These are phyloP conservation scores for Unio pictorum DNA, from an alignment of 2,888 invertebrate species.

Conservation along the genomic window DNA sequence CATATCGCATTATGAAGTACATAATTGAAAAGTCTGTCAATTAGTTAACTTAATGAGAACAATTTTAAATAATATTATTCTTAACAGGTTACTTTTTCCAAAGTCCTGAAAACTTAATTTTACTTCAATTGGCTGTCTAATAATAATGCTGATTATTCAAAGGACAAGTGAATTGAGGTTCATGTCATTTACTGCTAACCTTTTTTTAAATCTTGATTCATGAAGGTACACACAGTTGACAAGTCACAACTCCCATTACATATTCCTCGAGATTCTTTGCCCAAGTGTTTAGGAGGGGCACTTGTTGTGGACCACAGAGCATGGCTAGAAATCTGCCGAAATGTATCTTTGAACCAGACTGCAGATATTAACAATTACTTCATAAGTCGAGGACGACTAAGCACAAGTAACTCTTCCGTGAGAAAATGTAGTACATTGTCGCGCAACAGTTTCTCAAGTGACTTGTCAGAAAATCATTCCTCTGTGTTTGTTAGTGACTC, in stretches of 20 bases:
- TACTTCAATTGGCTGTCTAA: too few species aligned
- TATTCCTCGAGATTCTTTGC: constrained; percentile 91
- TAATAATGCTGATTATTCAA: too few species aligned
- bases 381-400: constrained; percentile 34
- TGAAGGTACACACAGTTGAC: constrained; percentile 87
- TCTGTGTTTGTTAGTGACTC: constrained; percentile 58
- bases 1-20: too few species aligned
- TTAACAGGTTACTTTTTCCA: too few species aligned
- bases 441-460: constrained; percentile 49
- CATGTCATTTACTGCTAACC: background rate
- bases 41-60: too few species aligned
- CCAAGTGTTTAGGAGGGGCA: constrained; percentile 89
- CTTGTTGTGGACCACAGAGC: constrained; percentile 89
- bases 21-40: too few species aligned
- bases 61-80: too few species aligned
- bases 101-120: too few species aligned
- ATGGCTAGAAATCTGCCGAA: constrained; percentile 80
- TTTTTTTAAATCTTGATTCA: constrained; percentile 6
- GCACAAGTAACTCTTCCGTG: constrained; percentile 17
- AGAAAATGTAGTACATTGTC: constrained; percentile 22
- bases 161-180: too few species aligned
- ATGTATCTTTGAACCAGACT: constrained; percentile 43
- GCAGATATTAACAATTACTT: constrained; percentile 55
- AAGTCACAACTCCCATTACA: constrained; percentile 90
- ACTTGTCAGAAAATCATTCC: constrained; percentile 34